These are phyloP conservation scores for Lycorma delicatula DNA, from an alignment of 1,140 invertebrate genomes.

Conservation along the genomic window DNA sequence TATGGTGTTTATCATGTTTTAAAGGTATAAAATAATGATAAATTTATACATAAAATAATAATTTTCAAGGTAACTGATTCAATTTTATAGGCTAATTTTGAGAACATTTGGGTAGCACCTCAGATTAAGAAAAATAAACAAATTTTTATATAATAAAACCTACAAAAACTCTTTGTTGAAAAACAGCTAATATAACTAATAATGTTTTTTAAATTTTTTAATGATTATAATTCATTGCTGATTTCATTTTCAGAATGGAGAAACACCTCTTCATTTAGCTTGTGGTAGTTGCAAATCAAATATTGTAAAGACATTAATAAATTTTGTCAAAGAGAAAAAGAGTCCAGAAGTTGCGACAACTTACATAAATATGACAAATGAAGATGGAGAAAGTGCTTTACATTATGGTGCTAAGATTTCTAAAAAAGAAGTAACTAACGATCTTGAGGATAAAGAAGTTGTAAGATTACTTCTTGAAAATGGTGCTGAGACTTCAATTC, in stretches of 20 bases:
- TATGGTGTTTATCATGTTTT: no score
- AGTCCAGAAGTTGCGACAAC: slow-evolving; percentile 57
- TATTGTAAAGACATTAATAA: slow-evolving; percentile 74
- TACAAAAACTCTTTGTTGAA: no score
- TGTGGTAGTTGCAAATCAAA: slow-evolving; percentile 76
- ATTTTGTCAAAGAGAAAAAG: slow-evolving; percentile 69
- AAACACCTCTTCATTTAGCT: slow-evolving; percentile 88
- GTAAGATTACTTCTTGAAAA: slow-evolving; percentile 79
- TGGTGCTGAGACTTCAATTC: slow-evolving; percentile 77
- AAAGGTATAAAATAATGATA: no score
- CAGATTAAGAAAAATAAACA: no score
- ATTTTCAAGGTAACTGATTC: no score
- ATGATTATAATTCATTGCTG: no score
- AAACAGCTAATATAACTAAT: no score
- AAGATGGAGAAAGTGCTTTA: slow-evolving; percentile 87
- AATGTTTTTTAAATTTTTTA: no score
- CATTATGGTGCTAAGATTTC: slow-evolving; percentile 80
- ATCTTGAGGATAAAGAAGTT: slow-evolving; percentile 82
- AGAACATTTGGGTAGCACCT: no score
- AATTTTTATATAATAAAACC: no score
- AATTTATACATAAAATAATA: no score
- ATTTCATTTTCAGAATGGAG: slow-evolving; percentile 78
- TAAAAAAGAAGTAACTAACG: slow-evolving; percentile 61
- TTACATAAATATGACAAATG: slow-evolving; percentile 73
- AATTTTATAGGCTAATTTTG: no score